Conservation (phyloP, 2,113 vertebrate species). For the Ranitomeya variabilis region DNA sequence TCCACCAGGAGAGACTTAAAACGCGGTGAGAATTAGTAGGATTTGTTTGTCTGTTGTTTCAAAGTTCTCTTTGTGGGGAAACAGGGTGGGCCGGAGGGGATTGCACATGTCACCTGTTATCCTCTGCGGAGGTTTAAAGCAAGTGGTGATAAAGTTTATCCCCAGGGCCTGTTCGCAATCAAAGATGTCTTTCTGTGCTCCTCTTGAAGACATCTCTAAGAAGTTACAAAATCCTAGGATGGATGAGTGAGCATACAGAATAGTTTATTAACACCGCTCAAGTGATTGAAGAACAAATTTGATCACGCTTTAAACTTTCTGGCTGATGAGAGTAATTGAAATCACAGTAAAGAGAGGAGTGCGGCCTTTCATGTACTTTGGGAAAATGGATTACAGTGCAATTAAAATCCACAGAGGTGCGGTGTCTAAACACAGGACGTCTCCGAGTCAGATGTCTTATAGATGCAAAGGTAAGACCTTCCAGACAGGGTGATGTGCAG, state of each 20-base stretch:
- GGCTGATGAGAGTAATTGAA: slow-evolving; percentile 73
- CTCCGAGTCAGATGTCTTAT: slow-evolving; percentile 18
- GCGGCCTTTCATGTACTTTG: slow-evolving; percentile 68
- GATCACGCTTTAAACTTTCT: slow-evolving; percentile 74
- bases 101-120: slow-evolving; percentile 73
- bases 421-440: slow-evolving; percentile 58
- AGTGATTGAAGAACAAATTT: slow-evolving; percentile 87
- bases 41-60: slow-evolving; percentile 59
- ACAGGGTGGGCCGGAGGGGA: slow-evolving; percentile 60
- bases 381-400: slow-evolving; percentile 65
- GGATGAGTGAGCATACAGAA: slow-evolving; percentile 77
- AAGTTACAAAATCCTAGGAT: slow-evolving; percentile 70
- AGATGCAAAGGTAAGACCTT: not conserved
- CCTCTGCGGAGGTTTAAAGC: slow-evolving; percentile 65
- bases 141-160: slow-evolving; percentile 74
- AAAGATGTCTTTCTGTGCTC: slow-evolving; percentile 81
- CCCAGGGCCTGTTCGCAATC: slow-evolving; percentile 72
- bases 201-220: slow-evolving; percentile 70
- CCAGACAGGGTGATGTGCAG: not conserved
- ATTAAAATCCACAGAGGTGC: slow-evolving; percentile 66
- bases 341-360: slow-evolving; percentile 63
- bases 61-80: slow-evolving; percentile 56
- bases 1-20: slow-evolving; percentile 38
- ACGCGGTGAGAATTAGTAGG: slow-evolving; percentile 50
- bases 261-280: slow-evolving; percentile 78